These are phyloP conservation scores for human DNA, from an alignment of 2,113 vertebrate species.

Conservation along the genomic window GRCh38 chr6:147029501-147030000, in stretches of 20 bases:
- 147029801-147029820: background rate
- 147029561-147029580: background rate
- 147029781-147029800: background rate
- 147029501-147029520: background rate
- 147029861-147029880: background rate
- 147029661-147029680: conserved; percentile 1
- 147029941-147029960: background rate
- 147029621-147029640: background rate
- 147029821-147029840: background rate
- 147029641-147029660: background rate
- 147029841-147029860: conserved; percentile 33
- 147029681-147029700: background rate
- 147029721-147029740: background rate
- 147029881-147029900: background rate
- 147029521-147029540: background rate
- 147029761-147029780: conserved; percentile 22
- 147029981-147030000: background rate
- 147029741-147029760: background rate
- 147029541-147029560: background rate
- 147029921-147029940: background rate
- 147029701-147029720: background rate
- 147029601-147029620: background rate
- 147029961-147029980: background rate
- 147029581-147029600: background rate
- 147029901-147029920: background rate